Evolutionary conservation across 2,113 vertebrate species (phyloP), one percentile per base, ranked within the genome.

Genomic region (Chaetops frenatus): DNA sequence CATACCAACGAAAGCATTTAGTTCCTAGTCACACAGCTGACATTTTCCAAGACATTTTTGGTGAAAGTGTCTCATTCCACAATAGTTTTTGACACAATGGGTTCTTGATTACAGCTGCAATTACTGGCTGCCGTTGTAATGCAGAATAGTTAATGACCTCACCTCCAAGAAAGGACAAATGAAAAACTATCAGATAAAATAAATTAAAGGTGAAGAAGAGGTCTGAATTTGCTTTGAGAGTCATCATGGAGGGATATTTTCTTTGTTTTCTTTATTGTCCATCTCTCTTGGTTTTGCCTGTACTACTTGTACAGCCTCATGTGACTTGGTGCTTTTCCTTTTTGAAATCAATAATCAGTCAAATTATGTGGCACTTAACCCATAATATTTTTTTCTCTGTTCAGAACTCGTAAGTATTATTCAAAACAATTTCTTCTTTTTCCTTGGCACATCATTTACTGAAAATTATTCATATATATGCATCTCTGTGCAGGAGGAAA

Each of bases 121-220:
- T 77, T 90, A 88, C 67, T 82, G 64, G 11, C 27, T 88, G 51
- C 47, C 62, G 13, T 72, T 92, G 27, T 70, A 92, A 92, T 81
- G 60, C 76, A 73, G 45, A 69, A 22, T 73, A 58, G 44, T 60
- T 60, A 88, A 83, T 40, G 72, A 88, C 61, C 56, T 73, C 51
- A 74, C 16, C 45, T 70, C 47, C 22, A 64, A 50, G 58, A 72
- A 47, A 72, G 33, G 44, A 81, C 71, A 93, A 81, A 73, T 86
- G 62, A 96, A 95, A 86, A 88, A 48, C 51, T 71, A 77, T 62
- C 76, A 78, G 64, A 90, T 86, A 83, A 94, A 92, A 83, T 57
- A 86, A 80, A 93, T 73, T 80, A 88, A 74, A 77, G 36, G 23
- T 90, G 45, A 87, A 65, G 45, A 90, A 48, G 15, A 36, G 2